Conservation (phyloP, 2,113 vertebrate species). For the Sinosuthora webbiana region DNA sequence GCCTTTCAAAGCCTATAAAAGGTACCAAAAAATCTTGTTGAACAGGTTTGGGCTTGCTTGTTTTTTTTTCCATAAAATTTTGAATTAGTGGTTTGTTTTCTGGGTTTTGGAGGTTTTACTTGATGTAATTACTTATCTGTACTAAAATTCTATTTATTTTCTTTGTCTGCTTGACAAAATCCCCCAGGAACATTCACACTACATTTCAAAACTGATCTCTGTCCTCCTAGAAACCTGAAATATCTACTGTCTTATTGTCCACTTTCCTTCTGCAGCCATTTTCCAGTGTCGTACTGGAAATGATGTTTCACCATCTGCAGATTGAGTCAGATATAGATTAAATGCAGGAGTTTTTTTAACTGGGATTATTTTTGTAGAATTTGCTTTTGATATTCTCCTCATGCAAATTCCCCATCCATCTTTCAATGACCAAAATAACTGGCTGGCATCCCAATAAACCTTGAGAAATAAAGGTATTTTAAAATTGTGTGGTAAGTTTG, state of each 20-base stretch:
- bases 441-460: not conserved
- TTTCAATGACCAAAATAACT: not conserved
- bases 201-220: not conserved
- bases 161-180: not conserved
- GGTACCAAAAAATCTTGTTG: not conserved
- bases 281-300: not conserved
- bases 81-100: not conserved
- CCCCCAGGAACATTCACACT: not conserved
- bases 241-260: not conserved
- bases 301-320: not conserved
- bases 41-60: not conserved
- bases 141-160: not conserved
- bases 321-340: not conserved
- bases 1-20: not conserved
- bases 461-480: not conserved
- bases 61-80: not conserved
- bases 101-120: not conserved
- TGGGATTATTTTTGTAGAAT: not conserved
- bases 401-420: not conserved
- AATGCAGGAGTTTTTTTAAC: not conserved
- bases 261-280: not conserved
- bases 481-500: not conserved
- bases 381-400: not conserved
- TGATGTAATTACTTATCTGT: not conserved
- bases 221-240: not conserved